Percentiles rank a stretch among this genome's conserved stretches.
These are phyloP conservation scores for Rhinoraja longicauda DNA, from an alignment of 2,797 vertebrate genomes.

Conservation along the genomic window DNA sequence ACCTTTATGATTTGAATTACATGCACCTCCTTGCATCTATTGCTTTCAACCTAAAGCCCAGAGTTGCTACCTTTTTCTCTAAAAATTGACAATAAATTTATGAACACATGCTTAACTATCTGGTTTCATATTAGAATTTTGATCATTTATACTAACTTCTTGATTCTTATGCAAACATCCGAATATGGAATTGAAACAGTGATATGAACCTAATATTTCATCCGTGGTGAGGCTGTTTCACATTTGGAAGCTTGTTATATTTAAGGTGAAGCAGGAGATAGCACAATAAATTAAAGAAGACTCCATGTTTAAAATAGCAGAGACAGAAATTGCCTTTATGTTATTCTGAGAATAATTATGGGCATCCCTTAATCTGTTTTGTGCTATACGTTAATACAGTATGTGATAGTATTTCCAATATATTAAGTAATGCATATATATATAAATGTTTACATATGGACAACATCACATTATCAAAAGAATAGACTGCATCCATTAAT, in stretches of 20 bases:
- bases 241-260: background rate
- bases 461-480: background rate
- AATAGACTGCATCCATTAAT: background rate
- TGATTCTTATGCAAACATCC: background rate
- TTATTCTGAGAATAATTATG: background rate
- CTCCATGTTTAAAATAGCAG: background rate
- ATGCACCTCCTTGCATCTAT: background rate
- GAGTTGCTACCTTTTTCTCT: background rate
- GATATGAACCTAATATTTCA: background rate
- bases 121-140: background rate
- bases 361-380: background rate
- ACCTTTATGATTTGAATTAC: background rate
- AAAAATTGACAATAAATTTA: background rate
- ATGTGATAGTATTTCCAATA: background rate
- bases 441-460: background rate
- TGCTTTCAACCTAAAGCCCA: background rate
- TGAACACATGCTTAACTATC: background rate
- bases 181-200: background rate
- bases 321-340: background rate
- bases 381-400: background rate
- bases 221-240: background rate
- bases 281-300: background rate
- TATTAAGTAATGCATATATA: background rate
- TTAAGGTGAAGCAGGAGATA: background rate
- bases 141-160: background rate